phyloP scores from a whole-genome alignment of 2,888 invertebrate genomes.

The Achlya flavicornis region DNA sequence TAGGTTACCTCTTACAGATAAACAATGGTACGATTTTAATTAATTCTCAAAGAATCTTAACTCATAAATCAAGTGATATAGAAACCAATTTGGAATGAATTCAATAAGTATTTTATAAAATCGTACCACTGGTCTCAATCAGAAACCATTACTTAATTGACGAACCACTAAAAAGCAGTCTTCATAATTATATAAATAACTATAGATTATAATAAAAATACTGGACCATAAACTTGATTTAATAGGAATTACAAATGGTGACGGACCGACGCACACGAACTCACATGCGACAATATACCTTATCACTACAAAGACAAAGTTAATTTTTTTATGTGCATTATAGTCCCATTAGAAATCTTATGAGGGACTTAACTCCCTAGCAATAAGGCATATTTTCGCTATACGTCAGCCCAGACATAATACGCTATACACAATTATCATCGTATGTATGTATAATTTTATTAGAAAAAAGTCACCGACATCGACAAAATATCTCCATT shows the following conservation, averaged over 20 bases:
- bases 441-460: constrained; percentile 32
- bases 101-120: constrained; percentile 19
- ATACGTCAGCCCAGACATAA: constrained; percentile 20
- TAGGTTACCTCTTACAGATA: neutral
- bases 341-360: neutral
- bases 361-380: neutral
- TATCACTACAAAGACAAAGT: constrained; percentile 17
- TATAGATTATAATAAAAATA: constrained; percentile 71
- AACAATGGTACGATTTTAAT: constrained; percentile 8
- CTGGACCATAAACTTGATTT: constrained; percentile 79
- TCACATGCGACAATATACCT: constrained; percentile 38
- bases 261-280: constrained; percentile 22
- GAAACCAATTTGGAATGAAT: neutral
- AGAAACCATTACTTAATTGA: constrained; percentile 67
- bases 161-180: constrained; percentile 79
- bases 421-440: constrained; percentile 35
- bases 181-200: constrained; percentile 67
- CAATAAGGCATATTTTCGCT: constrained; percentile 23
- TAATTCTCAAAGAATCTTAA: neutral
- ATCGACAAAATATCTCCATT: constrained; percentile 35
- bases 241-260: constrained; percentile 69
- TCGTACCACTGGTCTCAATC: constrained; percentile 44
- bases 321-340: neutral
- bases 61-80: neutral
- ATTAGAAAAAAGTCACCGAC: constrained; percentile 31